Evolutionary conservation across 2,888 invertebrate species (phyloP).

Genomic region (Rhamphomyia laevipes): DNA sequence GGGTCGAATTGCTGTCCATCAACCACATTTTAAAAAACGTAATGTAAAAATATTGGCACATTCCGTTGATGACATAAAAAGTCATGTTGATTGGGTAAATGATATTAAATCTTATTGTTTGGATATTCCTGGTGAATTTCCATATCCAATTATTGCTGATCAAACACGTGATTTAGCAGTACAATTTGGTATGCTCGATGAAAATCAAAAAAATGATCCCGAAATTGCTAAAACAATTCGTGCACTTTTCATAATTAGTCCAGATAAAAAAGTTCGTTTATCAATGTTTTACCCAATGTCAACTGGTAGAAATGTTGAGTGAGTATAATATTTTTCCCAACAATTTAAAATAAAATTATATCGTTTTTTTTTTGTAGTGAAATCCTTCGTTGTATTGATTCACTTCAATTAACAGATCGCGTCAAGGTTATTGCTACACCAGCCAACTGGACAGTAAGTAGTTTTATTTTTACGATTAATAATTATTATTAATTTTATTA

Average conservation of each 20-base stretch:
- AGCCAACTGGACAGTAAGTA: constrained; percentile 71
- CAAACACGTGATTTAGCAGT: constrained; percentile 57
- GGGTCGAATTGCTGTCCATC: constrained; percentile 58
- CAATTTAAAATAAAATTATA: background rate
- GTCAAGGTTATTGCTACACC: constrained; percentile 69
- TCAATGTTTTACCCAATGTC: constrained; percentile 77
- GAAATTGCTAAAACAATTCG: constrained; percentile 59
- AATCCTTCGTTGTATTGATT: constrained; percentile 71
- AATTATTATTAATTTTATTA: background rate
- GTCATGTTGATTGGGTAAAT: constrained; percentile 67
- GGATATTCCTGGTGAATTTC: constrained; percentile 59
- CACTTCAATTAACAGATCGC: constrained; percentile 62
- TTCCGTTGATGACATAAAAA: constrained; percentile 62
- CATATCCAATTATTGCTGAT: constrained; percentile 76
- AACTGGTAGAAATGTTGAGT: constrained; percentile 78
- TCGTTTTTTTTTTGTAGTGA: constrained; percentile 45
- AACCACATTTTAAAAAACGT: constrained; percentile 55
- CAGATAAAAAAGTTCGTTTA: constrained; percentile 64
- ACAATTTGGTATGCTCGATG: constrained; percentile 67
- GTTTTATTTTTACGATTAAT: background rate
- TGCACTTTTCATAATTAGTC: constrained; percentile 69
- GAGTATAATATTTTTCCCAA: constrained; percentile 32
- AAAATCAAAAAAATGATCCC: constrained; percentile 51
- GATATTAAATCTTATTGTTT: constrained; percentile 58
- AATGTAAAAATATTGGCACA: constrained; percentile 66